Base-by-base conservation (phyloP, 1,140 invertebrate species). In the Drosophila auraria region DNA sequence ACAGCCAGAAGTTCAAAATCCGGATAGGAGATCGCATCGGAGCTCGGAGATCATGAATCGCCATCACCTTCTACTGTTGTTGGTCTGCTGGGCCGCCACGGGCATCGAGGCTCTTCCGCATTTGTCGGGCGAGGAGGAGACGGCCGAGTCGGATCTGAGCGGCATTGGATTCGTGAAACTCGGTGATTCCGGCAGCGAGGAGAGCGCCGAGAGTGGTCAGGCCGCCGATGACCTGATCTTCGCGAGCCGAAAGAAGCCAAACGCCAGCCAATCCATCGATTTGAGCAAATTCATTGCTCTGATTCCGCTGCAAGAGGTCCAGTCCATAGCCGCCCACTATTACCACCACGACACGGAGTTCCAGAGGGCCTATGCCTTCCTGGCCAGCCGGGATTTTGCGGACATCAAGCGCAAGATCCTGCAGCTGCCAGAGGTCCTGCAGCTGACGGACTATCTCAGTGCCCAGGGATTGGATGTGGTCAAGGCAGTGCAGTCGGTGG, bases 301-400 rank as follows among this genome's bases (percentile, higher is more conserved):
- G 49, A 89, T 92, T 59, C 87, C 91, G 0, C 53, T 49, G 17
- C 60, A 40, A 0, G 78, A 91, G 53, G 83, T 92, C 5, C 78
- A 89, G 59, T 30, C 78, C 30, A 80, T 92, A 51, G 80, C 68
- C 17, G 59, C 59, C 49, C 82, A 81, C 42, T 92, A 91, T 44
- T 92, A 92, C 64, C 79, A 71, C n/a, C 73, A 91, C 12, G 91
- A 92, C 60, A 60, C 65, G 25, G 89, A 92, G 61, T 91, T 92
- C 30, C 87, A 91, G 40, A 71, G 83, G 7, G 91, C 80, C 9
- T 89, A 83, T 15, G 62, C 76, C 25, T 92, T 81, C 45, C 66
- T 92, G 6, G 68, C 51, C 60, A 89, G 82, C 59, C 49, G 50
- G 15, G 61, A 75, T 27, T 91, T 91, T 30, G 58, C 68, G 14